These are phyloP conservation scores for Beroe ovata DNA, from an alignment of 37 sponge, comb jelly and placozoan genomes.

Conservation along the genomic window DNA sequence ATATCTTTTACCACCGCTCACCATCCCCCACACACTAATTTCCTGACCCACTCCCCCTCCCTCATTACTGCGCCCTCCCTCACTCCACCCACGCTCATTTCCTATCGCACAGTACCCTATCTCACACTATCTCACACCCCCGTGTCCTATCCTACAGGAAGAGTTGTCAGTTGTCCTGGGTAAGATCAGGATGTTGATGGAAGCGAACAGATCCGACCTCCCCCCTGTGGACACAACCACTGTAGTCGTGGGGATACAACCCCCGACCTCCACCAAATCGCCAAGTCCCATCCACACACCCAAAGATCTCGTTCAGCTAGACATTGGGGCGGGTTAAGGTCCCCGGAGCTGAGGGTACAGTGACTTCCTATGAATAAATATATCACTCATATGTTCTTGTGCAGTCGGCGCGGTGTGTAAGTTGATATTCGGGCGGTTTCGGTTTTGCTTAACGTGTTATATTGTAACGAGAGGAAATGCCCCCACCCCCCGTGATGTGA, in stretches of 20 bases:
- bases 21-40: no score
- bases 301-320: slow-evolving; percentile 25
- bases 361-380: no score
- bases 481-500: no score
- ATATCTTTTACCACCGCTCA: no score
- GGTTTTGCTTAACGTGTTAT: no score
- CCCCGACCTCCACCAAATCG: not conserved
- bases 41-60: not conserved
- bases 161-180: slow-evolving; percentile 17
- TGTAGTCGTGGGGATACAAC: not conserved
- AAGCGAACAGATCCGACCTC: slow-evolving; percentile 20
- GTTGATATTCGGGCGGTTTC: no score
- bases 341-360: no score
- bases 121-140: no score
- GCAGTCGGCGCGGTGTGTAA: no score
- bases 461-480: no score
- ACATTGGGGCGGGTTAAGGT: not conserved
- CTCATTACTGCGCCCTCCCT: not conserved
- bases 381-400: no score
- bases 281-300: slow-evolving; percentile 32
- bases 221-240: not conserved
- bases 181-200: slow-evolving; percentile 5
- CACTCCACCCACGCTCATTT: not conserved
- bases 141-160: not conserved
- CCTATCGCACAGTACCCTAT: not conserved